Base-by-base conservation (phyloP, 2,888 invertebrate genomes). In the Chaitophorus viminalis region DNA sequence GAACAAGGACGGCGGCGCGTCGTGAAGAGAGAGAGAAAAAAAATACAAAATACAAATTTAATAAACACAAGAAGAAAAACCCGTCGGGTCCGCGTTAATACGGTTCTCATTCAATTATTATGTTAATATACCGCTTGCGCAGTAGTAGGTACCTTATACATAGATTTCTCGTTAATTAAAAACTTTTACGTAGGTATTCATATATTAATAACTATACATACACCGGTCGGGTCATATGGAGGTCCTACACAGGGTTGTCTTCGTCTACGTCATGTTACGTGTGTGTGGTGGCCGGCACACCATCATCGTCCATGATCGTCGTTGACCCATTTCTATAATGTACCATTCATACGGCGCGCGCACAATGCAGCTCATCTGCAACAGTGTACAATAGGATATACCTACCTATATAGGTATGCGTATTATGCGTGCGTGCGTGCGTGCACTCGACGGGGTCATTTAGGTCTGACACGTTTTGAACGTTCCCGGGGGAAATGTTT, bases 401-500 rank as follows among this genome's bases (percentile, higher is more conserved):
- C n/a, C n/a, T n/a, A n/a, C n/a, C n/a, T n/a, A 46, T 46, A 8
- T 76, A 46, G n/a, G 29, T 11, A 21, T 8, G 18, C n/a, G 36
- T n/a, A 8, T 17, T 18, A 3, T 77, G 77, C 21, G 21, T 60
- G 52, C 52, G 52, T 52, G 52, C 52, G 52, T 52, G 60, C 60
- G 46, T 77, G 54, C 31, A 54, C 39, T 54, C 39, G 39, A 29
- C 78, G 14, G n/a, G 78, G 78, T 36, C 79, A 60, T 79, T 79
- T 79, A 60, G 79, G 79, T 79, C 79, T 60, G 79, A 65, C 79
- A 79, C 60, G 79, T 65, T 65, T 79, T 60, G 18, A 79, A 18
- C 36, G 60, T 79, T 79, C 79, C 79, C 79, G n/a, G 29, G 65
- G 79, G 79, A 79, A 65, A 79, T 39, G 46, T 82, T 82, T 70